Conservation (phyloP, 1,140 invertebrate genomes). For the Palaemon carinicauda region DNA sequence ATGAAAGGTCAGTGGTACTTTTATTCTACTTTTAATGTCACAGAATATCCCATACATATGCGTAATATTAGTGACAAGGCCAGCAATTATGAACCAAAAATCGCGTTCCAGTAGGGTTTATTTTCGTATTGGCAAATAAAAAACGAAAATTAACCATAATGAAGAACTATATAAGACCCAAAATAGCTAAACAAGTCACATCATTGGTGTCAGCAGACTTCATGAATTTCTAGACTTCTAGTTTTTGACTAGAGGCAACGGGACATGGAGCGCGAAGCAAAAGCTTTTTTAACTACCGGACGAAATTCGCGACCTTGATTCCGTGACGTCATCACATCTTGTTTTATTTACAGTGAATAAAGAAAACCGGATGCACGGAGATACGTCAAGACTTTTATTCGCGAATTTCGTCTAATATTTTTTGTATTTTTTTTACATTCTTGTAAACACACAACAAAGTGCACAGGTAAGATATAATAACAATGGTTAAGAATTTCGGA, state of each 20-base stretch:
- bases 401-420: constrained; percentile 1
- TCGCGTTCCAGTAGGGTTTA: constrained; percentile 45
- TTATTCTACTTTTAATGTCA: constrained; percentile 60
- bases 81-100: constrained; percentile 51
- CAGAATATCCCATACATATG: constrained; percentile 59
- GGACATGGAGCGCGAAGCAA: constrained; percentile 44
- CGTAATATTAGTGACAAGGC: constrained; percentile 58
- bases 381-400: neutral
- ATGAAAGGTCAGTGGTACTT: constrained; percentile 10
- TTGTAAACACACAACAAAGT: constrained; percentile 53
- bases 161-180: constrained; percentile 45
- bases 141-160: constrained; percentile 58
- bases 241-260: constrained; percentile 51
- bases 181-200: constrained; percentile 50
- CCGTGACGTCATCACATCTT: neutral
- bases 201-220: constrained; percentile 46
- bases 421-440: constrained; percentile 10
- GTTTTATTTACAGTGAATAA: neutral
- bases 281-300: neutral
- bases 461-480: constrained; percentile 53
- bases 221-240: constrained; percentile 47
- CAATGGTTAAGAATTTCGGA: constrained; percentile 29
- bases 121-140: constrained; percentile 40
- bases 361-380: neutral
- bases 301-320: neutral